These are phyloP conservation scores for Condylura cristata DNA, from an alignment of 2,113 vertebrate species.

Conservation along the genomic window DNA sequence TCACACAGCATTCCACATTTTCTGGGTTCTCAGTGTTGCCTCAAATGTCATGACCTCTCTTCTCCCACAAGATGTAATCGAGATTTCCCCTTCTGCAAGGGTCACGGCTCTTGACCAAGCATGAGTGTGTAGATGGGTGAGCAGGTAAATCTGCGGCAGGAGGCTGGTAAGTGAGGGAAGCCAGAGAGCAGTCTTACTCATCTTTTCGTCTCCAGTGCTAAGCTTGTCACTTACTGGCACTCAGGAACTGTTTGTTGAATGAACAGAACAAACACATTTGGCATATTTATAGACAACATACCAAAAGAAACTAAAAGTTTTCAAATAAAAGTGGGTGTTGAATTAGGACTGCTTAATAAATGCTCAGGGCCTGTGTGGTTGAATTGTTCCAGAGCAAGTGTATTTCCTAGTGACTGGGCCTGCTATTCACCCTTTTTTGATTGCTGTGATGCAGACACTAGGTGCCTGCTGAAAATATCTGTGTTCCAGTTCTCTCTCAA, in stretches of 20 bases:
- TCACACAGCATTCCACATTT: slow-evolving; percentile 56
- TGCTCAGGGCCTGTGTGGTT: not conserved
- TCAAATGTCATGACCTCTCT: slow-evolving; percentile 58
- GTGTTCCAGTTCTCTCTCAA: not conserved
- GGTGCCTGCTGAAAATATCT: not conserved
- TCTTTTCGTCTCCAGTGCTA: not conserved
- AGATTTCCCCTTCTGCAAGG: not conserved
- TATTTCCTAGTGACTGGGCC: not conserved
- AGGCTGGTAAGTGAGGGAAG: not conserved
- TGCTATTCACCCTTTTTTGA: not conserved
- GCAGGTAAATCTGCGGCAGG: not conserved
- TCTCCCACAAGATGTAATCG: not conserved
- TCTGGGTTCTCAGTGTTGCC: slow-evolving; percentile 48
- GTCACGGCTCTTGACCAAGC: not conserved
- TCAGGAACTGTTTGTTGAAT: slow-evolving; percentile 43
- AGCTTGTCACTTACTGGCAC: not conserved
- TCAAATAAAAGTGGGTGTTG: not conserved
- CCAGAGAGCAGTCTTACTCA: not conserved
- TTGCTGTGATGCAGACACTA: not conserved
- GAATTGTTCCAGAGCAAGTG: too few species aligned
- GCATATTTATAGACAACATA: not conserved
- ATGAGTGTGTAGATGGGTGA: not conserved
- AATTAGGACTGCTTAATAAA: not conserved
- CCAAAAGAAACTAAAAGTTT: slow-evolving; percentile 26
- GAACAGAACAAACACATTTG: slow-evolving; percentile 2